phyloP scores from a whole-genome alignment of 2,797 vertebrate genomes.

The Phalanger gymnotis region DNA sequence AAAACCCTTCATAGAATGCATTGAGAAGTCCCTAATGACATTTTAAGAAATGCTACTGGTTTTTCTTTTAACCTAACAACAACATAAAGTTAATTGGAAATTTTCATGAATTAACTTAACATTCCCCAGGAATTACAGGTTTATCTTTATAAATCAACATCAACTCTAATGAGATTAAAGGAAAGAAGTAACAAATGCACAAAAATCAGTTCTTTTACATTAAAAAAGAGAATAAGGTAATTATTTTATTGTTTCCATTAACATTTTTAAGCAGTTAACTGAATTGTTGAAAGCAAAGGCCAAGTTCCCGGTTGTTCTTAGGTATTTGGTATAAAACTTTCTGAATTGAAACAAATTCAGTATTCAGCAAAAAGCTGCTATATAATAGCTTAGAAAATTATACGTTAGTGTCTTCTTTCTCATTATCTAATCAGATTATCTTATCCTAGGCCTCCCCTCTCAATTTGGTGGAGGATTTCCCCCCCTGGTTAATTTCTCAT shows the following conservation, averaged over 20 bases:
- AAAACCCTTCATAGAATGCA: slow-evolving; percentile 43
- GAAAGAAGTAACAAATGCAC: slow-evolving; percentile 55
- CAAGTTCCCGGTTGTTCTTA: slow-evolving; percentile 13
- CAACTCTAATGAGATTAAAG: slow-evolving; percentile 69
- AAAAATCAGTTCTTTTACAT: slow-evolving; percentile 61
- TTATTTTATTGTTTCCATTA: slow-evolving; percentile 59
- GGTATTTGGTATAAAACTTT: background rate
- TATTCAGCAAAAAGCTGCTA: slow-evolving; percentile 14
- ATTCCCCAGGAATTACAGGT: slow-evolving; percentile 65
- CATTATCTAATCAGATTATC: background rate
- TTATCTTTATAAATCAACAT: slow-evolving; percentile 74
- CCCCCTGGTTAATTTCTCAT: background rate
- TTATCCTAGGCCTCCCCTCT: background rate
- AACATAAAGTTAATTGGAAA: slow-evolving; percentile 64
- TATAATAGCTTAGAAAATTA: slow-evolving; percentile 32
- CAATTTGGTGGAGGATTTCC: background rate
- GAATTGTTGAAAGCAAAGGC: slow-evolving; percentile 57
- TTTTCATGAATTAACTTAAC: slow-evolving; percentile 65
- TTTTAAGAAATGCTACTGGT: slow-evolving; percentile 27
- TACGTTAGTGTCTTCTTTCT: background rate
- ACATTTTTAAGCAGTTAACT: slow-evolving; percentile 52
- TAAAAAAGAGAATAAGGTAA: slow-evolving; percentile 61
- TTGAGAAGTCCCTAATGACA: slow-evolving; percentile 41
- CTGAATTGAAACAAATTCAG: slow-evolving; percentile 13
- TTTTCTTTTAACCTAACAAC: slow-evolving; percentile 33